These are phyloP conservation scores for Drosophila aff. DNA, from an alignment of 1,140 invertebrate species.

Conservation along the genomic window DNA sequence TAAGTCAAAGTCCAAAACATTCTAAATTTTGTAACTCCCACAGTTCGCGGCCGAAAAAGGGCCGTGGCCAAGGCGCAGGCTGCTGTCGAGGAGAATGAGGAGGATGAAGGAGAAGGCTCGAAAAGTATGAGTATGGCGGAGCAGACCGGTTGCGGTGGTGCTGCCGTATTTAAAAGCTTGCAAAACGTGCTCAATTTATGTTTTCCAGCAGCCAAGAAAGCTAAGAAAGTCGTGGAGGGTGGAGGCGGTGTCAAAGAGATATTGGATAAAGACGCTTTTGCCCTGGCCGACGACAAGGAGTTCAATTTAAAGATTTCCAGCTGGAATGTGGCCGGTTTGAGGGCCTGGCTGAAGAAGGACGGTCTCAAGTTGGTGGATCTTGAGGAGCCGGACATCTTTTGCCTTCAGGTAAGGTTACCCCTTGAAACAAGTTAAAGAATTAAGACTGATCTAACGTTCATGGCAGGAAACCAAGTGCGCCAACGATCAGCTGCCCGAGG, in stretches of 20 bases:
- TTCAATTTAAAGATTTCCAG: slow-evolving; percentile 96
- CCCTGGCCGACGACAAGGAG: slow-evolving; percentile 85
- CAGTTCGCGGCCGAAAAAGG: slow-evolving; percentile 64
- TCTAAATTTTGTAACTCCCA: background rate
- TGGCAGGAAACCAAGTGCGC: slow-evolving; percentile 94
- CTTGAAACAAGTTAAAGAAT: accelerated
- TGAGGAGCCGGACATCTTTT: slow-evolving; percentile 96
- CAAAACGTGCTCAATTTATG: slow-evolving; percentile 78
- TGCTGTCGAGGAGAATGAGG: slow-evolving; percentile 35
- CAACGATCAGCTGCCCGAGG: slow-evolving; percentile 92
- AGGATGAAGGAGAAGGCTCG: slow-evolving; percentile 42
- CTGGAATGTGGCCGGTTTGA: slow-evolving; percentile 98
- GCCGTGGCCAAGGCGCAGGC: slow-evolving; percentile 18
- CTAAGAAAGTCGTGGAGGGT: slow-evolving; percentile 53
- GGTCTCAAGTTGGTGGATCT: slow-evolving; percentile 90
- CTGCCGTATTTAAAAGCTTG: slow-evolving; percentile 73
- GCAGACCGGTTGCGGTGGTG: slow-evolving; percentile 57
- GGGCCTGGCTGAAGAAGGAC: slow-evolving; percentile 94
- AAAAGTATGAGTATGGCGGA: slow-evolving; percentile 78
- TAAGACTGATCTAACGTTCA: background rate
- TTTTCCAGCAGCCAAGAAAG: slow-evolving; percentile 71
- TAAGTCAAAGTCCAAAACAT: background rate
- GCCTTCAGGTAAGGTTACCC: slow-evolving; percentile 88
- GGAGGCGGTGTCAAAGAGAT: slow-evolving; percentile 83
- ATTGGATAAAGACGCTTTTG: slow-evolving; percentile 88